Evolutionary conservation across 2,888 invertebrate genomes (phyloP).

Genomic region (Melikaiella ostensackeni): DNA sequence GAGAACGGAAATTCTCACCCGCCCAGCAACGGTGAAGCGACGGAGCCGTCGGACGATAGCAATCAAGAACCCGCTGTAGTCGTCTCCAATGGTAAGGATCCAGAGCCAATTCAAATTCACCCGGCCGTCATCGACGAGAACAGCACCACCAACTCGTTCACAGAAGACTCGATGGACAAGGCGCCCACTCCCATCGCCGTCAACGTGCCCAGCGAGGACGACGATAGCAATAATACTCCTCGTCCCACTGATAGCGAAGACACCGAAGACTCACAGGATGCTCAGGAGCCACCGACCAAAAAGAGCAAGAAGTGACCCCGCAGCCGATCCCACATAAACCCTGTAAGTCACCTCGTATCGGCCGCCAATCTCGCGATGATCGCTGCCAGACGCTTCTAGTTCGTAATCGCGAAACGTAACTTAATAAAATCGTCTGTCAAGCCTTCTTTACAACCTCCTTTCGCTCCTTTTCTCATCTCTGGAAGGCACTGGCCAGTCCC

Average conservation of each 20-base stretch:
- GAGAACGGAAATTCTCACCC: slow-evolving; percentile 77
- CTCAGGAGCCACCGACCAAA: slow-evolving; percentile 78
- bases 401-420: slow-evolving; percentile 31
- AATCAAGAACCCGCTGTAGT: slow-evolving; percentile 82
- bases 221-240: slow-evolving; percentile 71
- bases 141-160: slow-evolving; percentile 87
- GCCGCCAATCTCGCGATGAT: slow-evolving; percentile 69
- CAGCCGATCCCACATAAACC: slow-evolving; percentile 53
- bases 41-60: slow-evolving; percentile 85
- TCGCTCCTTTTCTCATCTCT: slow-evolving; percentile 26
- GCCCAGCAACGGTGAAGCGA: slow-evolving; percentile 71
- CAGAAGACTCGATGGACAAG: slow-evolving; percentile 86
- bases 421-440: slow-evolving; percentile 53
- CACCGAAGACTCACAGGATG: slow-evolving; percentile 73
- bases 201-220: slow-evolving; percentile 78
- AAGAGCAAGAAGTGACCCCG: slow-evolving; percentile 80
- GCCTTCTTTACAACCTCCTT: slow-evolving; percentile 41
- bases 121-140: slow-evolving; percentile 81
- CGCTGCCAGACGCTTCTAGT: slow-evolving; percentile 70
- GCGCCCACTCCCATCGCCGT: slow-evolving; percentile 81
- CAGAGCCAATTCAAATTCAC: slow-evolving; percentile 78
- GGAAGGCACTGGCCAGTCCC: slow-evolving; percentile 2
- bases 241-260: slow-evolving; percentile 74
- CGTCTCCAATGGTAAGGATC: slow-evolving; percentile 78
- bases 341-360: slow-evolving; percentile 70